Evolutionary conservation across 2,888 invertebrate genomes (phyloP).

Genomic region (Chrysolina americana): DNA sequence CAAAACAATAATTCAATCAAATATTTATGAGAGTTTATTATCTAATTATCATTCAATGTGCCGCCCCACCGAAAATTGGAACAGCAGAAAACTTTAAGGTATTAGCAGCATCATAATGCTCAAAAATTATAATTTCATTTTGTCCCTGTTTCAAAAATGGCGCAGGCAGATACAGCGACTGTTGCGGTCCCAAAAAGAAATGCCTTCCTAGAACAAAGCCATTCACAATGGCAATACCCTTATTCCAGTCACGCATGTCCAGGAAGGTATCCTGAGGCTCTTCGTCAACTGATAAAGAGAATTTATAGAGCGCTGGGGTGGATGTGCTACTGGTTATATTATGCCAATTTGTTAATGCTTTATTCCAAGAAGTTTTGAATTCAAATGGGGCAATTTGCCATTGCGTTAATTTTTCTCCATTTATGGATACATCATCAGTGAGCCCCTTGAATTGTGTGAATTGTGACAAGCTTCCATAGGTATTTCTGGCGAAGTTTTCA

Average conservation of each 20-base stretch:
- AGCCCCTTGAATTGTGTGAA: conserved; percentile 68
- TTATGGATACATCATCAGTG: conserved; percentile 68
- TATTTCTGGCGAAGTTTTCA: conserved; percentile 89
- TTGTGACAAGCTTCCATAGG: conserved; percentile 68
- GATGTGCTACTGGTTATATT: conserved; percentile 62
- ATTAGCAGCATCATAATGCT: conserved; percentile 60
- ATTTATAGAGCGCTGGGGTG: conserved; percentile 75
- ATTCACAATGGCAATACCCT: conserved; percentile 89
- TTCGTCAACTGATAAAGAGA: conserved; percentile 68
- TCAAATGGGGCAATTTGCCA: conserved; percentile 72
- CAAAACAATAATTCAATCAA: too few species aligned
- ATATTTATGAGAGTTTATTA: too few species aligned
- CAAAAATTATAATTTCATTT: conserved; percentile 66
- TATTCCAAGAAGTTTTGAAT: conserved; percentile 70
- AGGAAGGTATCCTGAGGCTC: conserved; percentile 81
- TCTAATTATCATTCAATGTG: background rate
- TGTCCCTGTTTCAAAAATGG: conserved; percentile 75
- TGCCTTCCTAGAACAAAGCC: conserved; percentile 90
- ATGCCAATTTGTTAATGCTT: conserved; percentile 67
- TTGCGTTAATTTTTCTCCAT: conserved; percentile 64
- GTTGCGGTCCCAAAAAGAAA: conserved; percentile 83
- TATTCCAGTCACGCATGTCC: conserved; percentile 85
- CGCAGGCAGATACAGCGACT: conserved; percentile 87
- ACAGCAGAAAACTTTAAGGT: conserved; percentile 56
- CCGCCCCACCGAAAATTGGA: conserved; percentile 55